phyloP scores from a whole-genome alignment of 1,140 invertebrate genomes.

The silkworm (Bombyx mori) region DNA sequence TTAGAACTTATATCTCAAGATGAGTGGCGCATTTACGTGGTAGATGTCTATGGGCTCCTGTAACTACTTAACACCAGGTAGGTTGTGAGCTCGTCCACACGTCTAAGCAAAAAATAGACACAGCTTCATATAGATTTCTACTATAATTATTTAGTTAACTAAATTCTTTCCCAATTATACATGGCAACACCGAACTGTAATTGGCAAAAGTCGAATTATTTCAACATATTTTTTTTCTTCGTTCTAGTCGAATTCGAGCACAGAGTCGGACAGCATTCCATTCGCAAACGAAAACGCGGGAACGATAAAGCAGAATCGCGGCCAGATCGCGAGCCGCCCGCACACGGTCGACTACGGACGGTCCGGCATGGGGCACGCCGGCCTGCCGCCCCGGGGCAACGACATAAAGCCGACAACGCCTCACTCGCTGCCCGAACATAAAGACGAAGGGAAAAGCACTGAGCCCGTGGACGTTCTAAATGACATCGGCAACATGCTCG shows the following conservation, averaged over 20 bases:
- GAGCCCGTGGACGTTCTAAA: conserved; percentile 93
- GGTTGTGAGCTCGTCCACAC: too few relatives aligned
- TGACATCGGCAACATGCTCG: conserved; percentile 97
- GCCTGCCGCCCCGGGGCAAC: conserved; percentile 46
- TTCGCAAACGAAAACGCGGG: conserved; percentile 99
- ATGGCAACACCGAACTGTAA: too few relatives aligned
- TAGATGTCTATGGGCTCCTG: too few relatives aligned
- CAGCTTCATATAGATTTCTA: too few relatives aligned
- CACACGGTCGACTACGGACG: conserved; percentile 63
- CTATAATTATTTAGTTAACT: too few relatives aligned
- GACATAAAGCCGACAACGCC: conserved; percentile 56
- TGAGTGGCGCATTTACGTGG: too few relatives aligned
- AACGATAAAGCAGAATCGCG: conserved; percentile 86
- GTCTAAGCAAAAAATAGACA: too few relatives aligned
- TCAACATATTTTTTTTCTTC: conserved; percentile 11
- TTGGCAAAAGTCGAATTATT: too few relatives aligned
- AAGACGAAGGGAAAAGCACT: conserved; percentile 53
- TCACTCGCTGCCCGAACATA: conserved; percentile 39
- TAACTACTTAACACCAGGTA: too few relatives aligned
- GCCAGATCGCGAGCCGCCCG: conserved; percentile 61
- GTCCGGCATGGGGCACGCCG: conserved; percentile 34
- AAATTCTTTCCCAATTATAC: too few relatives aligned
- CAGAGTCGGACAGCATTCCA: conserved; percentile 95
- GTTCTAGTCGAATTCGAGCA: conserved; percentile 92
- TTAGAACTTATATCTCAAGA: too few relatives aligned